These are phyloP conservation scores for Balanococcus diminutus DNA, from an alignment of 2,888 invertebrate species.

Conservation along the genomic window DNA sequence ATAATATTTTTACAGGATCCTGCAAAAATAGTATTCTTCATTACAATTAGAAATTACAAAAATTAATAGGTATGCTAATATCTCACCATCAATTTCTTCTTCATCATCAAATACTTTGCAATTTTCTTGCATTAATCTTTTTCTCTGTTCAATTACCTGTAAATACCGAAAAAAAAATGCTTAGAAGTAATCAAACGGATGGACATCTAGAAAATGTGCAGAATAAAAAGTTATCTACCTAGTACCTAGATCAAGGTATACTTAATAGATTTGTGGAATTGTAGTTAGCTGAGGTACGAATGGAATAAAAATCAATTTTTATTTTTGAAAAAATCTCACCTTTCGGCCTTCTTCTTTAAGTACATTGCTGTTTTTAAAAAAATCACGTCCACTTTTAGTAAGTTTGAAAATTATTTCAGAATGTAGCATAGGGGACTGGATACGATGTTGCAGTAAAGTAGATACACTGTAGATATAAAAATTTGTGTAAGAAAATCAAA, in stretches of 20 bases:
- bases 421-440: slow-evolving; percentile 18
- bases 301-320: neutral
- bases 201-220: neutral
- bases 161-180: neutral
- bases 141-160: slow-evolving; percentile 10
- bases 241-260: no score
- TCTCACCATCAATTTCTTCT: neutral
- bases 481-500: no score
- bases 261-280: no score
- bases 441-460: neutral
- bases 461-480: neutral
- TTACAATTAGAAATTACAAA: neutral
- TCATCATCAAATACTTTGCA: neutral
- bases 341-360: slow-evolving; percentile 32
- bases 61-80: neutral
- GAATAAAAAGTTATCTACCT: no score
- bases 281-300: no score
- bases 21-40: neutral
- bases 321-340: slow-evolving; percentile 7
- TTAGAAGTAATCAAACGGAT: neutral
- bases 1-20: no score
- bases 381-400: neutral
- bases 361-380: neutral
- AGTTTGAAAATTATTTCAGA: neutral
- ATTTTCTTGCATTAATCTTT: neutral